Evolutionary conservation across 2,113 vertebrate species (phyloP).

Genomic region (Mellivora capensis): DNA sequence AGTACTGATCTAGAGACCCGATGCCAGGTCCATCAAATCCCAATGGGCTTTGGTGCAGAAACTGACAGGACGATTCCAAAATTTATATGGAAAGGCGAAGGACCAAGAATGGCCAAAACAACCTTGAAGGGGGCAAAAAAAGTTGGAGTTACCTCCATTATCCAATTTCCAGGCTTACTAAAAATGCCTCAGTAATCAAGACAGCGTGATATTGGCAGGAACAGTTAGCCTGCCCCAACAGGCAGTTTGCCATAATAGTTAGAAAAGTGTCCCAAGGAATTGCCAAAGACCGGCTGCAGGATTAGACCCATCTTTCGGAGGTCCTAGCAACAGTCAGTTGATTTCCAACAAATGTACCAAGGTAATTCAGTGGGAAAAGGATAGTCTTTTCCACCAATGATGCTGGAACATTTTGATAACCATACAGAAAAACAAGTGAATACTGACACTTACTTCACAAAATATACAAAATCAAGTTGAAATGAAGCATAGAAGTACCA

Average conservation of each 20-base stretch:
- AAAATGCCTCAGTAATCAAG: not conserved
- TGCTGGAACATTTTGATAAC: not conserved
- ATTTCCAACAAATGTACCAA: not conserved
- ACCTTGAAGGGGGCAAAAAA: not conserved
- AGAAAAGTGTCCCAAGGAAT: not conserved
- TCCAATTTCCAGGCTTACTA: not conserved
- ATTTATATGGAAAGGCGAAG: not conserved
- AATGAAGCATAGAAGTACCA: not conserved
- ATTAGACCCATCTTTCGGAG: not conserved
- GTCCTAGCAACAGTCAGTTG: not conserved
- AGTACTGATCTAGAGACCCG: not conserved
- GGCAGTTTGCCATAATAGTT: not conserved
- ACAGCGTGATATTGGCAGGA: not conserved
- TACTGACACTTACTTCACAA: not conserved
- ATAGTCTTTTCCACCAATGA: not conserved
- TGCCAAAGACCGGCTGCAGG: not conserved
- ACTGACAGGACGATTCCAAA: not conserved
- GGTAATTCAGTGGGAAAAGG: not conserved
- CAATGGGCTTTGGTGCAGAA: not conserved
- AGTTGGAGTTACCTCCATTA: not conserved
- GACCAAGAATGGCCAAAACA: conserved; percentile 1
- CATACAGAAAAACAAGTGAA: not conserved
- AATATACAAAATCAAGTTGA: conserved; percentile 6
- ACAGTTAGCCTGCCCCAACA: not conserved
- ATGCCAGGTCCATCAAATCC: not conserved